Evolutionary conservation across 2,113 vertebrate species (phyloP), one percentile per base, ranked within the genome.

Genomic region (Pangasianodon gigas): DNA sequence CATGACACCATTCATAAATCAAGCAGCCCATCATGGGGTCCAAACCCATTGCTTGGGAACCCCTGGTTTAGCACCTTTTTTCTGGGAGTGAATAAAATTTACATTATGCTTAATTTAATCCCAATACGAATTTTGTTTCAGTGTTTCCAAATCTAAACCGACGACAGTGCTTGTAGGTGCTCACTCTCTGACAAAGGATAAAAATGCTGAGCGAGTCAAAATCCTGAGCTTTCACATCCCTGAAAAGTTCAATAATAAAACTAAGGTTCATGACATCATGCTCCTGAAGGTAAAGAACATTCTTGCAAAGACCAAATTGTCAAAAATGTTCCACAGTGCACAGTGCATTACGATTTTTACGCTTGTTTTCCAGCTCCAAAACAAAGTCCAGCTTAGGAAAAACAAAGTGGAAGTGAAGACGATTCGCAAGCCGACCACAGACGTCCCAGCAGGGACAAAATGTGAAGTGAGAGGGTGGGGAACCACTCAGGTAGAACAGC

Each of bases 391-490:
- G 77, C 7, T 81, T 41, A 89, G 90, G 62, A 69, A 44, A 52
- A 90, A 90, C 51, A 85, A 48, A 32, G 88, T 87, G 16, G 83
- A 91, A 32, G 54, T 67, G 16, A 83, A 80, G 26, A 77, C 37
- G 18, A 58, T 94, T 32, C 87, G 91, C 13, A 89, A 84, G 62
- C 83, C 86, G 1, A 69, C 6, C 0, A 69, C 87, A 90, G 89
- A 91, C 11, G 5, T 93, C 9, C n/a, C 32, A 3, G 4, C 44
- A 54, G 88, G 88, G 26, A 92, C 91, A 24, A 88, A 69, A 60
- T 94, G 93, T 89, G 56, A 80, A 24, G 92, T 93, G 77, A 91
- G 16, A 13, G 92, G 92, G 7, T 93, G 93, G 92, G 92, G 93
- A 41, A 54, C 44, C 14, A 89, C 84, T 19, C 2, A 16, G 8